Base-by-base conservation (phyloP, 2,113 vertebrate species). In the Seriola aureovittata region DNA sequence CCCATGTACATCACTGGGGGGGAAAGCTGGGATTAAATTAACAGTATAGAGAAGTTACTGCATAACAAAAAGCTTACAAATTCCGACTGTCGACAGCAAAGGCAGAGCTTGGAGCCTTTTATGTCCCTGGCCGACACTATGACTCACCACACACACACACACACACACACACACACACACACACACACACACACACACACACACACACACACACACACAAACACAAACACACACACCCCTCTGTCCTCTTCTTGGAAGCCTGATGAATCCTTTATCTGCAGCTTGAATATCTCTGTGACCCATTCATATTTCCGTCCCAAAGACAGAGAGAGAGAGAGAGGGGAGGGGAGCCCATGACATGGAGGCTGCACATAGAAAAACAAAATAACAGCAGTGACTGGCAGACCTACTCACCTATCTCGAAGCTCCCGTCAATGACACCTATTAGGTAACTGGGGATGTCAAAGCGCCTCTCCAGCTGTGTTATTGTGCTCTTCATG, bases 401-500 rank as follows among this genome's bases (percentile, higher is more conserved):
- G 66, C 50, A 78, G 81, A 55, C 44, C 69, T 75, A 96, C 97
- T 38, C 95, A 99, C 97, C 97, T 55, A 99, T 96, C 95, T 99
- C 97, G 91, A 99, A 99, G 93, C 97, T 98, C 42, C 97, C 97
- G 62, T 98, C 97, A 89, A 99, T 97, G 78, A 98, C 84, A 6
- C 97, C 97, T 92, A 97, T 96, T 89, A 99, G 91, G 88, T 97
- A 97, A 88, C 97, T 97, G 64, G 97, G 95, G 79, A 99, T 97
- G 82, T 99, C 97, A 86, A 99, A 98, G 90, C 97, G 96, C 86
- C 96, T 95, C 94, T 99, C 97, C 94, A 99, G 95, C 93, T 98
- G 97, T 9, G 97, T 99, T 91, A 98, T 97, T 90, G 97, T 97
- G 87, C 97, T 98, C 94, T 99, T 98, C 92, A 99, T 94, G 79